Base-by-base conservation (phyloP, 92 coral and sea anemone genomes). In the Blastomussa wellsi region DNA sequence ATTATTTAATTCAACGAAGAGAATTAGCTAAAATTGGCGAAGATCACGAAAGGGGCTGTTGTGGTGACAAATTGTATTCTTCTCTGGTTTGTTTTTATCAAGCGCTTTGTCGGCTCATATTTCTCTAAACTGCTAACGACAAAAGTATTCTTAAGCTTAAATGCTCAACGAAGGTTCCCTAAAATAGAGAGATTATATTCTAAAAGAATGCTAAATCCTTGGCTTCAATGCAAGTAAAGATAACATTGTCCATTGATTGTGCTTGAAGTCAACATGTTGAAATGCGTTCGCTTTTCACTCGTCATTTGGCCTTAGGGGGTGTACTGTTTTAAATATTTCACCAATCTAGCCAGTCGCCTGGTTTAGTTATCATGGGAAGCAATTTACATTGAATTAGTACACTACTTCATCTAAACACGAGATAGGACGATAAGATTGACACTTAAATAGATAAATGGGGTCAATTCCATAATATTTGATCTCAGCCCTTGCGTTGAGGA, bases 91-190 rank as follows among this genome's bases (percentile, higher is more conserved):
- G 53, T 82, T 82, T 71, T 82, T 26, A 35, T 82, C 69, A 52
- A 72, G 69, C 52, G 31, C 78, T 72, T 82, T 72, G 69, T 70
- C 38, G 69, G 77, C 47, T 81, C 85, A 71, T 15, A 29, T 71
- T 82, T 82, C 71, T 52, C 33, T 24, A n/a, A 68, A 38, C 52
- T 48, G 32, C 67, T 74, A 32, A 24, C 49, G 66, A 48, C 77
- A 22, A 32, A 81, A 81, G 77, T 69, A 70, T 81, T 66, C 66
- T 49, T 35, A 69, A 51, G 65, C 47, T 64, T 70, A 72, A 71
- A 72, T 53, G 52, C 69, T 35, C 22, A 8, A 24, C 62, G 32
- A 20, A 36, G 69, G 32, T 36, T 82, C 36, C 78, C 55, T 22
- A 15, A 71, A 68, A 26, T 81, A 82, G 29, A 52, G 39, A 53